Evolutionary conservation across 1,140 invertebrate genomes (phyloP).

Genomic region (Drosophila suzukii): DNA sequence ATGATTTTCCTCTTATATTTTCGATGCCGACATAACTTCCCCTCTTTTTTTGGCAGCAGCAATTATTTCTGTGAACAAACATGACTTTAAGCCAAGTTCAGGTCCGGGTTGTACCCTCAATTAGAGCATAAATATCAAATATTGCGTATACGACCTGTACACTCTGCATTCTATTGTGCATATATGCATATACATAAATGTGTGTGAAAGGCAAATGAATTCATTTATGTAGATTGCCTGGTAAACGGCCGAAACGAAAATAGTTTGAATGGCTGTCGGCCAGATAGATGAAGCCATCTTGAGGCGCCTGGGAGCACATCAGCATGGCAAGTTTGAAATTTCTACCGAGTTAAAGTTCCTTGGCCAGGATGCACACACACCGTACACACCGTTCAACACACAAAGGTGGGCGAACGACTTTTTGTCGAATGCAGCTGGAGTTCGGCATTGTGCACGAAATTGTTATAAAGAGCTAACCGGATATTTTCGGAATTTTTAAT

Average conservation of each 20-base stretch:
- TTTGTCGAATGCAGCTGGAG: conserved; percentile 49
- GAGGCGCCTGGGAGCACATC: conserved; percentile 4
- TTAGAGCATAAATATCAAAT: conserved; percentile 58
- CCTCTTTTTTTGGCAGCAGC: conserved; percentile 19
- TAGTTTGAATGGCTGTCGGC: conserved; percentile 32
- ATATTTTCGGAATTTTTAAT: conserved; percentile 83
- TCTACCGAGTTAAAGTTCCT: conserved; percentile 52
- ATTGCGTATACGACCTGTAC: conserved; percentile 60
- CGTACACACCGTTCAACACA: conserved; percentile 7
- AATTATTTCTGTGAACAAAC: conserved; percentile 39
- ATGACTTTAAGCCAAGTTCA: conserved; percentile 32
- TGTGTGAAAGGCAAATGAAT: conserved; percentile 35
- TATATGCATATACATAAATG: conserved; percentile 10
- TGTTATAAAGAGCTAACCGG: conserved; percentile 82
- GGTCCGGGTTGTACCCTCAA: conserved; percentile 45
- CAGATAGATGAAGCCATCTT: conserved; percentile 50
- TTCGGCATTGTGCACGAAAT: conserved; percentile 70
- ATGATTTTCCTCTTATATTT: conserved; percentile 11
- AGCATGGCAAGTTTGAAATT: conserved; percentile 42
- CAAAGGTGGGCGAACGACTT: conserved; percentile 35
- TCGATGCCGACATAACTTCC: conserved; percentile 12
- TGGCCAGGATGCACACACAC: conserved; percentile 15
- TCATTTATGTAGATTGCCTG: conserved; percentile 50
- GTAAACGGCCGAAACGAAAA: conserved; percentile 45
- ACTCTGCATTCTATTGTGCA: conserved; percentile 18